phyloP scores from a whole-genome alignment of 2,113 vertebrate species.

The Mormyrus lacerda region DNA sequence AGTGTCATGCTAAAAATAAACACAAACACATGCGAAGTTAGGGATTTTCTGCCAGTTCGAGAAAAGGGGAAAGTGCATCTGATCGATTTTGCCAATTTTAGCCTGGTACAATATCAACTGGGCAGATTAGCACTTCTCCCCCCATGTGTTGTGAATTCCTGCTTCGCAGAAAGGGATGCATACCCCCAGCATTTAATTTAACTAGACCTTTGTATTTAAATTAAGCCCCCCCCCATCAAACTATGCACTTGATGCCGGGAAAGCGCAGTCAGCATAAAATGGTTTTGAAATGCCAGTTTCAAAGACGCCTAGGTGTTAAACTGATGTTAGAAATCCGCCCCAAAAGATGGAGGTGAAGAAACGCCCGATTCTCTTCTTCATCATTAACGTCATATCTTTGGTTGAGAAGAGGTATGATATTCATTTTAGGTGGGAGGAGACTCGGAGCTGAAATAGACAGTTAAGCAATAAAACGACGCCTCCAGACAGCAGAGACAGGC shows the following conservation, averaged over 20 bases:
- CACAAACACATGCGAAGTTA: neutral
- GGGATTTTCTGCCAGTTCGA: neutral
- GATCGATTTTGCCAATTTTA: neutral
- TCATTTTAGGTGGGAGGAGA: constrained; percentile 19
- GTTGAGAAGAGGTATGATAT: constrained; percentile 9
- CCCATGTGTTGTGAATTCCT: neutral
- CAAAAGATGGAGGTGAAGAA: neutral
- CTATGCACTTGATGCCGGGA: neutral
- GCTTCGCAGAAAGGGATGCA: neutral
- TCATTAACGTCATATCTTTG: constrained; percentile 11
- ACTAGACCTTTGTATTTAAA: neutral
- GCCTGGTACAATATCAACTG: neutral
- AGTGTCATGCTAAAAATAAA: neutral
- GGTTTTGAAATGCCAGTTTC: constrained; percentile 4
- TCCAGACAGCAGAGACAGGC: neutral
- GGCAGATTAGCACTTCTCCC: neutral
- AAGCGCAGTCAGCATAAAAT: neutral
- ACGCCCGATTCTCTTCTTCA: neutral
- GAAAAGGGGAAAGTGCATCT: neutral
- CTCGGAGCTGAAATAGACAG: neutral
- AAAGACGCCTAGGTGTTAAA: neutral
- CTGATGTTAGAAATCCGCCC: neutral
- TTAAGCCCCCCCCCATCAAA: neutral
- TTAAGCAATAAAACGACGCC: constrained; percentile 20
- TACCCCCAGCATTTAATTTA: neutral